Evolutionary conservation across 2,888 invertebrate species (phyloP).

Genomic region (Amphimallon solstitiale): DNA sequence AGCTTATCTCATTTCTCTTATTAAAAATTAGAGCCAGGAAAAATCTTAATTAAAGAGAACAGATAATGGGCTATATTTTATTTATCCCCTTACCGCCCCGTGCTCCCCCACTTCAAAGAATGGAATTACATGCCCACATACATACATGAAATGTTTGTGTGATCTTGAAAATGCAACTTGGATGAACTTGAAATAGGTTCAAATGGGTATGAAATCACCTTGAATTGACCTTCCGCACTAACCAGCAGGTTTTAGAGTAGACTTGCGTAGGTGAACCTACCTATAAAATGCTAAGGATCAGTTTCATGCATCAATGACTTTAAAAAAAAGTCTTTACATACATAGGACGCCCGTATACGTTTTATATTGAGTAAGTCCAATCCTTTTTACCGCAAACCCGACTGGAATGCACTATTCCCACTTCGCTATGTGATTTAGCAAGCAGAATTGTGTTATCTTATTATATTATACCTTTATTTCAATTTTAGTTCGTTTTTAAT

Average conservation of each 20-base stretch:
- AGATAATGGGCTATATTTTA: no score
- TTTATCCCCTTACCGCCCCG: no score
- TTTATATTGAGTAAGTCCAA: constrained; percentile 14
- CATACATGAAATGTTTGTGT: neutral
- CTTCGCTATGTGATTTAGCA: no score
- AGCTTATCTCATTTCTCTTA: no score
- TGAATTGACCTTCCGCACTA: constrained; percentile 24
- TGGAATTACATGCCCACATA: no score
- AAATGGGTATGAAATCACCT: constrained; percentile 31
- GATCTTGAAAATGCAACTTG: constrained; percentile 31
- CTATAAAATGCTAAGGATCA: constrained; percentile 26
- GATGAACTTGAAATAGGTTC: constrained; percentile 28
- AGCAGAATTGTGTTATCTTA: no score
- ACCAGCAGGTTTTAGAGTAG: constrained; percentile 27
- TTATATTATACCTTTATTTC: no score
- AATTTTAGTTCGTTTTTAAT: no score
- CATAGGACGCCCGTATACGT: neutral
- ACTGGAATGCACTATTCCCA: no score
- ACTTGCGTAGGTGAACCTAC: constrained; percentile 30
- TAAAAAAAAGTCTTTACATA: constrained; percentile 11
- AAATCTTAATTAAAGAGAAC: no score
- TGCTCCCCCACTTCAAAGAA: no score
- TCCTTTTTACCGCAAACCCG: neutral
- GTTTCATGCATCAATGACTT: constrained; percentile 14
- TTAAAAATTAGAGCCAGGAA: no score